Conservation (phyloP, 2,113 vertebrate genomes). For the Pangasianodon hypophthalmus region DNA sequence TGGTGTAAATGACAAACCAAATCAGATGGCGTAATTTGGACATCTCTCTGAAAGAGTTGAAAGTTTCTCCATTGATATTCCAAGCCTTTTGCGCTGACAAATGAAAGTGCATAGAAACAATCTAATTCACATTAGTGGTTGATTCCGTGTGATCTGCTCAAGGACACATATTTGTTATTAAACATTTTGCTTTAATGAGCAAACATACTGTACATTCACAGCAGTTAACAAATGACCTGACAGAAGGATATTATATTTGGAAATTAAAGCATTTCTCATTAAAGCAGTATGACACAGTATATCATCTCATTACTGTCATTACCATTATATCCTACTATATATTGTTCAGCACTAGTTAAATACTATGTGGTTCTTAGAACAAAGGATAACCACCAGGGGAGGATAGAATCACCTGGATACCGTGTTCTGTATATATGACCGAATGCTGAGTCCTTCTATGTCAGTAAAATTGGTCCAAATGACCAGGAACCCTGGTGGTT, state of each 20-base stretch:
- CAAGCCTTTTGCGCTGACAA: neutral
- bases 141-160: neutral
- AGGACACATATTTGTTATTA: neutral
- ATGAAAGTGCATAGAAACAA: neutral
- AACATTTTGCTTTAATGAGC: neutral
- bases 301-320: neutral
- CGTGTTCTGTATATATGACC: neutral
- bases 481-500: neutral
- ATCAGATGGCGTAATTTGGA: neutral
- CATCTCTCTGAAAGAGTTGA: neutral
- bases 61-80: neutral
- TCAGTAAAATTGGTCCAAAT: neutral
- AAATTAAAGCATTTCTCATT: neutral
- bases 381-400: neutral
- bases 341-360: neutral
- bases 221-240: neutral
- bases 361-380: neutral
- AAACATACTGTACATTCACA: neutral
- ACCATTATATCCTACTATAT: neutral
- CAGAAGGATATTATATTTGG: neutral
- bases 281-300: neutral
- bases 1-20: neutral
- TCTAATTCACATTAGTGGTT: neutral
- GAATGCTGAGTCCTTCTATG: neutral
- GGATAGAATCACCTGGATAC: neutral